phyloP scores from a whole-genome alignment of 2,113 vertebrate genomes.

The Ammodytes dubius region DNA sequence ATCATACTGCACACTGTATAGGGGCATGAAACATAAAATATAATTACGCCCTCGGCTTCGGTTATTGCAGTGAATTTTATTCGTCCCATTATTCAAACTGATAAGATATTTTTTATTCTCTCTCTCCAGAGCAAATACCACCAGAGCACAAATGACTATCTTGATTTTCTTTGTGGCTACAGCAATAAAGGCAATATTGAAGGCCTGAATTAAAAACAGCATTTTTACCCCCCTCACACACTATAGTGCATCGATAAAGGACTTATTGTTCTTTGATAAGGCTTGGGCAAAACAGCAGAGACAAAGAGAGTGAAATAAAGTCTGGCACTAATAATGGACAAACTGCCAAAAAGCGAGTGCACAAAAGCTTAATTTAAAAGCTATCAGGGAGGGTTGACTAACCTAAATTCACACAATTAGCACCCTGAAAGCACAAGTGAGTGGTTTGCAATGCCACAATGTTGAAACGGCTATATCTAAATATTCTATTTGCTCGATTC shows the following conservation, averaged over 20 bases:
- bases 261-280: conserved; percentile 69
- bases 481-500: conserved; percentile 72
- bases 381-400: conserved; percentile 76
- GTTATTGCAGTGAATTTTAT: conserved; percentile 69
- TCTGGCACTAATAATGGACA: conserved; percentile 70
- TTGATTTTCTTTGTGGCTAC: conserved; percentile 66
- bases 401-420: conserved; percentile 82
- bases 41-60: conserved; percentile 68
- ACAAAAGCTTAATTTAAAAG: conserved; percentile 78
- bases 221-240: conserved; percentile 50
- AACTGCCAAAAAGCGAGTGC: conserved; percentile 75
- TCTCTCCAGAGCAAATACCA: conserved; percentile 48
- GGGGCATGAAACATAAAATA: conserved; percentile 69
- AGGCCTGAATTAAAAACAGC: conserved; percentile 75
- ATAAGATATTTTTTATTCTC: conserved; percentile 59
- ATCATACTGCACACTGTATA: conserved; percentile 55
- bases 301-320: conserved; percentile 42
- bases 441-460: conserved; percentile 61
- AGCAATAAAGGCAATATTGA: conserved; percentile 67
- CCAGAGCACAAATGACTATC: conserved; percentile 50
- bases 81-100: conserved; percentile 73
- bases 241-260: conserved; percentile 62
- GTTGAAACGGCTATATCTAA: conserved; percentile 66
- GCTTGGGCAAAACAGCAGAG: conserved; percentile 34
- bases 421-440: conserved; percentile 69